Evolutionary conservation across 2,888 invertebrate species (phyloP).

Genomic region (Hemaris fuciformis): DNA sequence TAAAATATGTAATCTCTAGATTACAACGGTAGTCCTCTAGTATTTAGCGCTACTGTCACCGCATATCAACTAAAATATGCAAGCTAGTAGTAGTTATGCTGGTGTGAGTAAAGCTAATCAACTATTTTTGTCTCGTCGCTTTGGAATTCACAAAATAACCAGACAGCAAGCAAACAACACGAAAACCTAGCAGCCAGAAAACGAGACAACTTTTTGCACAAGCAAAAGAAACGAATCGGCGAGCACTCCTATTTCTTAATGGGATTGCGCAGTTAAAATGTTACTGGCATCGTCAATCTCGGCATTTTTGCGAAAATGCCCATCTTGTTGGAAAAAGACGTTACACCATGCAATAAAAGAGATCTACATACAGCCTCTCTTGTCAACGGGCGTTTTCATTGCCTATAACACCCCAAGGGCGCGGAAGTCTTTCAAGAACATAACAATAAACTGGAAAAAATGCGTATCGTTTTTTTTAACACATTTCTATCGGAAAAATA

Average conservation of each 20-base stretch:
- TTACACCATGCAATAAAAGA: constrained; percentile 14
- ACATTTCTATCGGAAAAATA: too few species aligned
- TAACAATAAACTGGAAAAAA: constrained; percentile 10
- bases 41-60: background rate
- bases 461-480: background rate
- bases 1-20: too few species aligned
- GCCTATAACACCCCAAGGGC: constrained; percentile 9
- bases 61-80: background rate
- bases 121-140: background rate
- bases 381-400: constrained; percentile 27
- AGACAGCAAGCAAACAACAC: background rate
- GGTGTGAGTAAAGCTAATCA: background rate
- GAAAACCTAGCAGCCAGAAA: constrained; percentile 7
- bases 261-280: constrained; percentile 26
- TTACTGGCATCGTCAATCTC: constrained; percentile 19
- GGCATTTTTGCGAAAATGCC: constrained; percentile 15
- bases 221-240: constrained; percentile 20
- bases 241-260: constrained; percentile 22
- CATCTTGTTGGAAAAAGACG: constrained; percentile 23
- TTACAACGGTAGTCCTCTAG: too few species aligned
- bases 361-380: constrained; percentile 18
- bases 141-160: background rate
- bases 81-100: too few species aligned
- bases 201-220: constrained; percentile 22
- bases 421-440: background rate